Base-by-base conservation (phyloP, 2,797 vertebrate genomes). In the Phataginus tricuspis region DNA sequence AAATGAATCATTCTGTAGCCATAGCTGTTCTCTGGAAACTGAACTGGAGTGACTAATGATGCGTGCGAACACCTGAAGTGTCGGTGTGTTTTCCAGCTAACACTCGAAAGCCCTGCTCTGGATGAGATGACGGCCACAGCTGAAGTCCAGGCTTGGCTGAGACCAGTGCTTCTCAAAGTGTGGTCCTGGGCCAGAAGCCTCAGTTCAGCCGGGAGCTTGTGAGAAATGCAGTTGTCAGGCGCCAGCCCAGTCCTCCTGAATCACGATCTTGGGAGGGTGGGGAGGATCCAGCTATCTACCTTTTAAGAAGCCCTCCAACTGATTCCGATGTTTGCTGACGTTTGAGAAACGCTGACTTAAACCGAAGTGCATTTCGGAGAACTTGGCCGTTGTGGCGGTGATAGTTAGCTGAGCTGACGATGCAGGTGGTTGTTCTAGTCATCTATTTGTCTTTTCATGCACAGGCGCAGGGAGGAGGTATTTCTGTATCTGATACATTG, bases 1-100 rank as follows among this genome's bases (percentile, higher is more conserved):
- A 39, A 79, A 93, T 55, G 64, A 91, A 69, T 95, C 94, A 85
- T 86, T 87, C 78, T 95, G 31, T 66, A 71, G 71, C 87, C 84
- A 75, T 63, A 49, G 78, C 68, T 89, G 14, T 93, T 97, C 68
- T 95, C 51, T 92, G 75, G 64, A 95, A 96, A 97, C 45, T 59
- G 86, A 92, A 93, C 71, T 84, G 59, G 72, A 88, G 37, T 94
- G 77, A 93, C 57, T 97, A 90, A 96, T 95, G 95, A 86, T 63
- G 83, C 82, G 64, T 75, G 64, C 68, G 77, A 94, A 69, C 68
- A 75, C 83, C 53, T 69, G 34, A 86, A 92, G 85, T 90, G 78
- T 94, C 93, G 69, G 9, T 77, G 83, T 63, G 16, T 21, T 59
- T 55, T 69, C 74, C 71, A 75, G 7, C 63, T 88, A 86, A 84